Evolutionary conservation across 1,140 invertebrate species (phyloP).

Genomic region (Tetraneura akinire): DNA sequence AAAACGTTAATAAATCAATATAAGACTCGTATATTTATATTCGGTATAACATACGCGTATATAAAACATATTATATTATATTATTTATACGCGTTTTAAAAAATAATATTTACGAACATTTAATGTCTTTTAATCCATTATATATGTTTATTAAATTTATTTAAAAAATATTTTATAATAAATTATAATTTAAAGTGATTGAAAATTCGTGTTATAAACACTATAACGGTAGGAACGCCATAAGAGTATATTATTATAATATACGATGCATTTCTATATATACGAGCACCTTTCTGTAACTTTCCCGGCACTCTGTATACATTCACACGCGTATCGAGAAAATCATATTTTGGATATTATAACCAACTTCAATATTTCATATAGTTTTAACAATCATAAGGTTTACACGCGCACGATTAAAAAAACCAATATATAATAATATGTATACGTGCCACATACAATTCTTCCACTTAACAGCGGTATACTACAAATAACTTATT

Average conservation of each 20-base stretch:
- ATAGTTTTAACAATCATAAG: not conserved
- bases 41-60: not conserved
- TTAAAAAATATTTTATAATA: not conserved
- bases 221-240: not conserved
- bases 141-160: not conserved
- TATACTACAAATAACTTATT: not conserved
- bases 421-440: too few species aligned
- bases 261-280: too few species aligned
- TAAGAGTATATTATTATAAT: too few species aligned
- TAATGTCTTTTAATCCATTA: constrained; percentile 6
- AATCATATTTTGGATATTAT: not conserved
- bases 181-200: too few species aligned
- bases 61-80: too few species aligned
- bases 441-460: not conserved
- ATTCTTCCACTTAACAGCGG: not conserved
- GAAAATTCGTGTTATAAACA: not conserved
- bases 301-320: not conserved
- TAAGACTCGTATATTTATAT: too few species aligned
- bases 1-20: not conserved
- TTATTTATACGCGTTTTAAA: not conserved
- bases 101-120: not conserved
- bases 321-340: not conserved
- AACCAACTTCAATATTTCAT: constrained; percentile 29
- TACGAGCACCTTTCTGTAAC: too few species aligned
- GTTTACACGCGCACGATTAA: constrained; percentile 2